A percentile compares a stretch with the other conserved stretches of the same genome.
phyloP scores from a whole-genome alignment of 2,888 invertebrate species.

The Diabrotica balteata region DNA sequence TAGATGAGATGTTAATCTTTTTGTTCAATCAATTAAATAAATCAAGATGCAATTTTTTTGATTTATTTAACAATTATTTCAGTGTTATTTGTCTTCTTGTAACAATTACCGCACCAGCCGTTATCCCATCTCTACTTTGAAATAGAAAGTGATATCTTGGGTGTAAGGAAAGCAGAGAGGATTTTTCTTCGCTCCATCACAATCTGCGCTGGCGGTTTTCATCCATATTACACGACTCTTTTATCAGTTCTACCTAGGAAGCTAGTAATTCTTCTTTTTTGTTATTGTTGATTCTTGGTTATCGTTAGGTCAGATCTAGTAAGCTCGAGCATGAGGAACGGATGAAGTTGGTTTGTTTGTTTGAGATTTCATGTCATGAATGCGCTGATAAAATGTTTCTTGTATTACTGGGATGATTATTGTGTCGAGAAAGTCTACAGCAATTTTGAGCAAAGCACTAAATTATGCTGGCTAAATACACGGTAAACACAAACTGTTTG shows the following conservation, averaged over 20 bases:
- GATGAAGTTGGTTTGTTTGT: constrained; percentile 5
- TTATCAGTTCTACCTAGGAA: constrained; percentile 1
- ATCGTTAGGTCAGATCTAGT: constrained; percentile 18
- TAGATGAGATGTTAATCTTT: no score
- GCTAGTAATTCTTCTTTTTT: constrained; percentile 20
- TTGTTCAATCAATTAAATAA: no score
- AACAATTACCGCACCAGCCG: no score
- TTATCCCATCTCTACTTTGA: constrained; percentile 34
- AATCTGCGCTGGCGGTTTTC: constrained; percentile 4
- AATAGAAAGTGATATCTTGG: constrained; percentile 49
- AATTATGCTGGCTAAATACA: no score
- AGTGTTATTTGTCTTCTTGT: no score
- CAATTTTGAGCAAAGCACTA: no score
- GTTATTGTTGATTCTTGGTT: constrained; percentile 8
- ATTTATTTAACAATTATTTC: no score
- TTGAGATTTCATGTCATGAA: constrained; percentile 20
- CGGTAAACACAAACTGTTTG: no score
- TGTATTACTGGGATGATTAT: constrained; percentile 14
- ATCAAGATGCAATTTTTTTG: no score
- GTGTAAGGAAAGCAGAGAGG: not conserved
- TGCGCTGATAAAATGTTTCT: constrained; percentile 7
- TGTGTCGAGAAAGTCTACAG: constrained; percentile 7
- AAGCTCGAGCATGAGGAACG: constrained; percentile 17
- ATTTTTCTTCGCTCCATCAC: constrained; percentile 12
- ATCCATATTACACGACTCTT: constrained; percentile 11